Percentiles rank a stretch among this genome's conserved stretches.
phyloP scores from a whole-genome alignment of 2,797 vertebrate genomes.

The Enteromius thamalakanensis region DNA sequence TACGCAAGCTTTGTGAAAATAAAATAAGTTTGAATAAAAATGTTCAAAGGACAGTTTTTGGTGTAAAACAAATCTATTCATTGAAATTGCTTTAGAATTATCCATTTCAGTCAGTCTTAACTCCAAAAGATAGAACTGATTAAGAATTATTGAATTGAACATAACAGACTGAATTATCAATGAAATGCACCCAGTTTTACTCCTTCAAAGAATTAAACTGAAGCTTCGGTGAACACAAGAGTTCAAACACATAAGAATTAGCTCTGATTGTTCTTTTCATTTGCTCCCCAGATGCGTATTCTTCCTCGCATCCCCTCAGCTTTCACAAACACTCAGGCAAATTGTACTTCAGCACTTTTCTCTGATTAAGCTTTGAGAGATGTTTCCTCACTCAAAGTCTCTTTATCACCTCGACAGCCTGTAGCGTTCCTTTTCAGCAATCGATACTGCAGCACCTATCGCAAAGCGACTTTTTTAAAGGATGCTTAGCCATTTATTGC shows the following conservation, averaged over 20 bases:
- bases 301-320: not conserved
- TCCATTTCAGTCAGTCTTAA: not conserved
- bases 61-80: not conserved
- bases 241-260: constrained; percentile 11
- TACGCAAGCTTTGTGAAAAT: no score
- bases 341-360: constrained; percentile 13
- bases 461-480: not conserved
- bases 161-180: not conserved
- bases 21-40: not conserved
- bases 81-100: not conserved
- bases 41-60: not conserved
- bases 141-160: not conserved
- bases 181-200: not conserved
- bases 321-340: constrained; percentile 2
- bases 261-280: not conserved
- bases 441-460: not conserved
- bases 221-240: not conserved
- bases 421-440: not conserved
- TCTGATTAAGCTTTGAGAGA: constrained; percentile 30
- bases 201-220: not conserved
- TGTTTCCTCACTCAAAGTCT: constrained; percentile 1
- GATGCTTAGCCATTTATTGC: constrained; percentile 1
- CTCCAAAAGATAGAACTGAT: not conserved
- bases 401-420: not conserved
- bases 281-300: not conserved